Evolutionary conservation across 2,113 vertebrate genomes (phyloP), one percentile per base, ranked within the genome.

Genomic region (Fregata magnificens): DNA sequence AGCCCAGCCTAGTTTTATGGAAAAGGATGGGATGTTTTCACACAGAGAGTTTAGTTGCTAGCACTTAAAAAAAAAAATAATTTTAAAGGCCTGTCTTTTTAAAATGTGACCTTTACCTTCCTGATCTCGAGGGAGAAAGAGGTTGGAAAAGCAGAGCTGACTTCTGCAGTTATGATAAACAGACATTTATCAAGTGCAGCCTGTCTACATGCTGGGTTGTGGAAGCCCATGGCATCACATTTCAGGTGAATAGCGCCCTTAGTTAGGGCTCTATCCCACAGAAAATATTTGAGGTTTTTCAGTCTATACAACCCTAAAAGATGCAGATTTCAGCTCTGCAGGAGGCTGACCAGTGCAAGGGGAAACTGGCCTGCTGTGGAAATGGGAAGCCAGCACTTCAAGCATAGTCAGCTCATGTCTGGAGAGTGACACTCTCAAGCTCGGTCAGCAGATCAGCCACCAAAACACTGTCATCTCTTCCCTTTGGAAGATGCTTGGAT

Each of bases 241-340:
- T 96, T 95, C 96, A 81, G 87, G 94, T 96, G 89, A 97, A 96
- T 52, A 92, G 95, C 96, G 67, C 38, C 85, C 80, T 92, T 93
- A 96, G 94, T 96, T 89, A 95, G 80, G 63, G 70, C 67, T 95
- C 55, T 82, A 67, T 81, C 91, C 92, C 90, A 87, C 92, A 96
- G 95, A 87, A 97, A 97, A 97, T 97, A 94, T 85, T 97, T 97
- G 96, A 96, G 96, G 96, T 93, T 96, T 97, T 97, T 94, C 90
- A 86, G 82, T 76, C 86, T 85, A 47, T 96, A 82, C 87, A 94
- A 83, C 82, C 84, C 91, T 91, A 86, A 81, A 95, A 94, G 84
- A 88, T 85, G 83, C 86, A 96, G 96, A 96, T 95, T 95, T 95
- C 79, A 88, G 89, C 84, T 90, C 92, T 88, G 80, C 88, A 73